phyloP scores from a whole-genome alignment of 1,140 invertebrate genomes.

The Aphelinus atriplicis region DNA sequence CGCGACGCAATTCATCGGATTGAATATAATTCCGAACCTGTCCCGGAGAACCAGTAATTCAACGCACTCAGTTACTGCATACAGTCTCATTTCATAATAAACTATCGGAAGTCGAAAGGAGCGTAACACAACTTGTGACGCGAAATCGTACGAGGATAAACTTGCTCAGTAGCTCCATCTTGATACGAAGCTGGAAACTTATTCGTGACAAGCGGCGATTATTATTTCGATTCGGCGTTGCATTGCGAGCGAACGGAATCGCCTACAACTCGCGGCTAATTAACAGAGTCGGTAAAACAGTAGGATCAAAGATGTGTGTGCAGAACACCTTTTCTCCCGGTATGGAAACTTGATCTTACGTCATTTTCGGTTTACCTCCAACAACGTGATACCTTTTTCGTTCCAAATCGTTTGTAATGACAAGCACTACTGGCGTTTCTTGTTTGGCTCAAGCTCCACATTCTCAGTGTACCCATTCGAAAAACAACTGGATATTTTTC shows the following conservation, averaged over 20 bases:
- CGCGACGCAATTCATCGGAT: too few species aligned
- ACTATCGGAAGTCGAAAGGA: too few species aligned
- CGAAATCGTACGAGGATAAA: neutral
- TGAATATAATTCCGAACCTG: too few species aligned
- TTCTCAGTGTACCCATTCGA: too few species aligned
- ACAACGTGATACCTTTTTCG: constrained; percentile 22
- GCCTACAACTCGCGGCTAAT: constrained; percentile 23
- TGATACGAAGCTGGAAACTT: neutral
- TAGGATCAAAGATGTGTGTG: constrained; percentile 9
- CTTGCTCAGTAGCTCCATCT: constrained; percentile 24
- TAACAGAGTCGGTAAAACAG: constrained; percentile 32
- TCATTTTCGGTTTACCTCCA: neutral
- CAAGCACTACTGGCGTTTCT: neutral
- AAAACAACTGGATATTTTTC: too few species aligned
- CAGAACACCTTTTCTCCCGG: constrained; percentile 12
- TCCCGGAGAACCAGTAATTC: too few species aligned
- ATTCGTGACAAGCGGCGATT: constrained; percentile 2
- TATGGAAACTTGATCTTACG: constrained; percentile 28
- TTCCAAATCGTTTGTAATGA: neutral
- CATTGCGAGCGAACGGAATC: neutral
- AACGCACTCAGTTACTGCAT: too few species aligned
- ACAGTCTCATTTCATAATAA: too few species aligned
- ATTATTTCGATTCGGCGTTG: constrained; percentile 7
- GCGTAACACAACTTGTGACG: too few species aligned
- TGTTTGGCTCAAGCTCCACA: too few species aligned